phyloP scores from a whole-genome alignment of 2,113 vertebrate species.

The Macrotus californicus region DNA sequence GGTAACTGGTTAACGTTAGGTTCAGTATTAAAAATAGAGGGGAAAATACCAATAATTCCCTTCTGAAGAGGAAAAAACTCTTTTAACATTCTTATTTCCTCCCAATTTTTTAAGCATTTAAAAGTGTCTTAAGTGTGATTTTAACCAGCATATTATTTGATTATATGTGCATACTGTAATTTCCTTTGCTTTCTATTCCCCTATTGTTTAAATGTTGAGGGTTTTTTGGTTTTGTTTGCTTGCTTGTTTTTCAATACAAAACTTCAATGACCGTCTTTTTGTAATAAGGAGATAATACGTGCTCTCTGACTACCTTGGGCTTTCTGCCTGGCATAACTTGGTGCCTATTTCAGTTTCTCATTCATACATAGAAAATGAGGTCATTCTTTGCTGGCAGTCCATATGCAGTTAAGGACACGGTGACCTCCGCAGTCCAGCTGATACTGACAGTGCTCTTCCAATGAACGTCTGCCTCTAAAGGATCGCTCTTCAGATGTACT shows the following conservation, averaged over 20 bases:
- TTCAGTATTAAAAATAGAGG: not conserved
- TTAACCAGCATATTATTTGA: not conserved
- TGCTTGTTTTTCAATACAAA: not conserved
- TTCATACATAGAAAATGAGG: slow-evolving; percentile 58
- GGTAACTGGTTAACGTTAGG: not conserved
- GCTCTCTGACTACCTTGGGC: not conserved
- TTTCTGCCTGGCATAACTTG: not conserved
- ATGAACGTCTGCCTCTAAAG: not conserved
- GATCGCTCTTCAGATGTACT: not conserved
- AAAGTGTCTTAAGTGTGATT: not conserved
- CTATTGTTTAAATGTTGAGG: not conserved
- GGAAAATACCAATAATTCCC: not conserved
- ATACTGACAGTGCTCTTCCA: not conserved
- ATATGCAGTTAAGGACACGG: slow-evolving; percentile 43
- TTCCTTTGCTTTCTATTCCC: not conserved
- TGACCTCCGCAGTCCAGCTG: not conserved
- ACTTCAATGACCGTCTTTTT: not conserved
- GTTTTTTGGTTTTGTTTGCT: not conserved
- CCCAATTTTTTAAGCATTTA: not conserved
- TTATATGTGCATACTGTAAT: not conserved
- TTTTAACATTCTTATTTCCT: slow-evolving; percentile 5
- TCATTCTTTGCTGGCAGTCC: slow-evolving; percentile 15
- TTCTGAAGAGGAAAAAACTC: not conserved
- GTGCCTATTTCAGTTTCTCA: slow-evolving; percentile 7
- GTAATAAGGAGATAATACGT: not conserved